Percentiles rank a stretch among this genome's conserved stretches.
Conservation (phyloP, 2,888 invertebrate species). For the Hoplodrina blanda region DNA sequence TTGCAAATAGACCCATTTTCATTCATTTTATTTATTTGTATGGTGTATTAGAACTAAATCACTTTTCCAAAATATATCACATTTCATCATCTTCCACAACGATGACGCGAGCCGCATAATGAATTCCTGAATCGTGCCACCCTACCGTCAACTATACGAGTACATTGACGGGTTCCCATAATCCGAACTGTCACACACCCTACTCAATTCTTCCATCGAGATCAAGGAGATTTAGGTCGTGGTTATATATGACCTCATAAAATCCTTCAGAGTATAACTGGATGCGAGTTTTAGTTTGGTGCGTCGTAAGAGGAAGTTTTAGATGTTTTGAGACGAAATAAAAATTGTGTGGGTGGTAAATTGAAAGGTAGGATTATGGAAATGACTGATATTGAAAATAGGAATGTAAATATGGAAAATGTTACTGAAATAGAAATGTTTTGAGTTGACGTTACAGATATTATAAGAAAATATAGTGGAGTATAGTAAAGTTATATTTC, state of each 20-base stretch:
- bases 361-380: slow-evolving; percentile 42
- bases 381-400: slow-evolving; percentile 39
- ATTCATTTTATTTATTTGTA: too few relatives aligned
- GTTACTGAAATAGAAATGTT: slow-evolving; percentile 13
- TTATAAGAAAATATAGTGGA: neutral
- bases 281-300: slow-evolving; percentile 58
- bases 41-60: neutral
- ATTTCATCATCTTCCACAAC: slow-evolving; percentile 8
- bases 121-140: slow-evolving; percentile 42
- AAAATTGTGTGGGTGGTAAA: slow-evolving; percentile 42
- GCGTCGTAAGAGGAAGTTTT: slow-evolving; percentile 48
- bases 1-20: too few relatives aligned
- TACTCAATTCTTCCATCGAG: slow-evolving; percentile 69
- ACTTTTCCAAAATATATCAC: slow-evolving; percentile 1
- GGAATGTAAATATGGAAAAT: neutral
- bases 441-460: neutral
- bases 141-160: slow-evolving; percentile 47
- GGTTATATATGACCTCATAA: slow-evolving; percentile 72
- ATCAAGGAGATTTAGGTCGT: slow-evolving; percentile 74
- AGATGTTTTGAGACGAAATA: slow-evolving; percentile 44
- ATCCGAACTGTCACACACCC: slow-evolving; percentile 74
- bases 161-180: slow-evolving; percentile 67
- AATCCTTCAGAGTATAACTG: slow-evolving; percentile 59
- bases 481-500: neutral
- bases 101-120: slow-evolving; percentile 29